Evolutionary conservation across 2,113 vertebrate genomes (phyloP).

Genomic region (Orthonyx spaldingii): DNA sequence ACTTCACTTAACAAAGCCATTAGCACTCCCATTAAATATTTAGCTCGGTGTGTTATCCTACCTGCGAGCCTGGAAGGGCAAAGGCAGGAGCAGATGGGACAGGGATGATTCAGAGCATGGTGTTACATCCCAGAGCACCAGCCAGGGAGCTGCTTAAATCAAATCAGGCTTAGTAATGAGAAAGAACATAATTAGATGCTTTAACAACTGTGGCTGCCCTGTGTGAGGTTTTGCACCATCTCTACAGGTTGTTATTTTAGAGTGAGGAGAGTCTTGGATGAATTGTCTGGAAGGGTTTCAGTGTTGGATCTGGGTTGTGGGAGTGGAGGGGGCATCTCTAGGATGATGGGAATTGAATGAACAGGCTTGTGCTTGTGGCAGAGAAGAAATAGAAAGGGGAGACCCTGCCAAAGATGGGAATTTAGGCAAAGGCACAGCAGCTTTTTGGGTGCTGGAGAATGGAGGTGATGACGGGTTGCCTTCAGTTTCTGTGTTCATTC

Average conservation of each 20-base stretch:
- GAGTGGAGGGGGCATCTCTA: neutral
- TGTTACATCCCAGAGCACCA: neutral
- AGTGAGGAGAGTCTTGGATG: neutral
- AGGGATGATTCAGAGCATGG: neutral
- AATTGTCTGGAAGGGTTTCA: neutral
- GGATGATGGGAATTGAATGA: neutral
- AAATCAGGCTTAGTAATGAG: constrained; percentile 4
- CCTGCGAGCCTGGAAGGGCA: neutral
- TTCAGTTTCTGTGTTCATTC: neutral
- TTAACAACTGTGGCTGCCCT: neutral
- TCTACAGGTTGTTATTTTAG: neutral
- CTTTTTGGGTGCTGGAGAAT: neutral
- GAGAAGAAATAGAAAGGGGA: neutral
- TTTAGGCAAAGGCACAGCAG: neutral
- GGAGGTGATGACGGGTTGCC: too few species aligned
- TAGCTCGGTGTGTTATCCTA: constrained; percentile 12
- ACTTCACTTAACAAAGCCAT: constrained; percentile 1
- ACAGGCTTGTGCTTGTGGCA: neutral
- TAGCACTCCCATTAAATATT: constrained; percentile 50
- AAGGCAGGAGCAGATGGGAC: constrained; percentile 27
- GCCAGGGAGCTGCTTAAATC: constrained; percentile 36
- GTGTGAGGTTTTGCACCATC: neutral
- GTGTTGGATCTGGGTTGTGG: neutral
- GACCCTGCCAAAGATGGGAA: neutral
- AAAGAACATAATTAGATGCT: constrained; percentile 3